Evolutionary conservation across 2,888 invertebrate species (phyloP).

Genomic region (Trisateles emortualis): DNA sequence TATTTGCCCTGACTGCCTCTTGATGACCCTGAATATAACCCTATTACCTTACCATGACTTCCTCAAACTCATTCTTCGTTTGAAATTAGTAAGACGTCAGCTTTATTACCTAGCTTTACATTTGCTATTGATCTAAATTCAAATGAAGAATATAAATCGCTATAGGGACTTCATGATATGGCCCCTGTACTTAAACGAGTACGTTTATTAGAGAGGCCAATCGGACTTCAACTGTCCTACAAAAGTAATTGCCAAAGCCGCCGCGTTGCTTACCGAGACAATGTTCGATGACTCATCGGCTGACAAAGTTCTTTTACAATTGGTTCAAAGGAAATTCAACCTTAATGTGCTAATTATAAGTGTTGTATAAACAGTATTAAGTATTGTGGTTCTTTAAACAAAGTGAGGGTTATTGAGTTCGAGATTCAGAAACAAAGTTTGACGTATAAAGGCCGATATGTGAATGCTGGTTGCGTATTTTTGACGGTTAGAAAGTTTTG

Average conservation of each 20-base stretch:
- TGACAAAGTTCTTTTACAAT: not conserved
- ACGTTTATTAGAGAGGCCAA: slow-evolving; percentile 42
- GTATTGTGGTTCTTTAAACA: slow-evolving; percentile 15
- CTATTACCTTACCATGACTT: no score
- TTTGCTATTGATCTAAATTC: not conserved
- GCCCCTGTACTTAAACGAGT: slow-evolving; percentile 34
- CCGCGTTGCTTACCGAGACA: slow-evolving; percentile 49
- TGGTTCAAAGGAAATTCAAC: not conserved
- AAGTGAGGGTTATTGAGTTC: slow-evolving; percentile 44
- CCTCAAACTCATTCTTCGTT: no score
- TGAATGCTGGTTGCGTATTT: not conserved
- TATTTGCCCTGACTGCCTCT: no score
- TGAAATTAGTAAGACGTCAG: no score
- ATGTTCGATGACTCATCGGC: slow-evolving; percentile 66
- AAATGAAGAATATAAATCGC: not conserved
- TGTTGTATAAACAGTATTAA: not conserved
- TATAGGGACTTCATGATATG: slow-evolving; percentile 28
- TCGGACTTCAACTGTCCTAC: slow-evolving; percentile 39
- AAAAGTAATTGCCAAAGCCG: slow-evolving; percentile 43
- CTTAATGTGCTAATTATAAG: not conserved
- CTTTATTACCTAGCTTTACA: no score
- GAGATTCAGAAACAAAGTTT: slow-evolving; percentile 35
- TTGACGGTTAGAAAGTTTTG: not conserved
- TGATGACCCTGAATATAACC: no score
- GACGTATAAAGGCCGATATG: slow-evolving; percentile 11